Percentiles rank a stretch among this genome's conserved stretches.
Conservation (phyloP, 2,888 invertebrate genomes). For the Hedya salicella region DNA sequence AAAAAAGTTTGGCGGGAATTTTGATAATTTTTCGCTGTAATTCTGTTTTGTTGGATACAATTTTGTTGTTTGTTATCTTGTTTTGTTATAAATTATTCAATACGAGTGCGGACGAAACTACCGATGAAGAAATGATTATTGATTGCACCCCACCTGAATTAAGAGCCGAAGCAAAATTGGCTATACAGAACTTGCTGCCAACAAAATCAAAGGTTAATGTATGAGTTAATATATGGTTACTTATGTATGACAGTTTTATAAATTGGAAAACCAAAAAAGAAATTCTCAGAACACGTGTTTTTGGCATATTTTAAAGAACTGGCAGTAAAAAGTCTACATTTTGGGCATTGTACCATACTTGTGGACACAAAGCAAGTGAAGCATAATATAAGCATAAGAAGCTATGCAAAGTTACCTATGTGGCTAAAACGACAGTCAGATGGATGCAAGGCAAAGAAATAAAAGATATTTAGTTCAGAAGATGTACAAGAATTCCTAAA, state of each 20-base stretch:
- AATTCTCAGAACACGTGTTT: slow-evolving; percentile 22
- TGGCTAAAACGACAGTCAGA: slow-evolving; percentile 21
- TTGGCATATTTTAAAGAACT: slow-evolving; percentile 27
- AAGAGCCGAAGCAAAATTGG: slow-evolving; percentile 18
- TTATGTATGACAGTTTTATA: slow-evolving; percentile 13
- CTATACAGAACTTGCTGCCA: slow-evolving; percentile 25
- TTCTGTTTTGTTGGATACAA: not conserved
- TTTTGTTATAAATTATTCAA: slow-evolving; percentile 10
- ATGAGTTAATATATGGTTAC: slow-evolving; percentile 18
- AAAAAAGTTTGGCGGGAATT: slow-evolving; percentile 1
- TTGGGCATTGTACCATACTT: slow-evolving; percentile 24
- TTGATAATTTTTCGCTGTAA: slow-evolving; percentile 6
- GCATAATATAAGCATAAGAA: slow-evolving; percentile 12
- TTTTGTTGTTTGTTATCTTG: not conserved
- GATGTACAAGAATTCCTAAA: slow-evolving; percentile 7
- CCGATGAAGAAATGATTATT: slow-evolving; percentile 1
- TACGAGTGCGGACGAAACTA: slow-evolving; percentile 14
- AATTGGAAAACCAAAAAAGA: slow-evolving; percentile 15
- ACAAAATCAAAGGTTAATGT: slow-evolving; percentile 20
- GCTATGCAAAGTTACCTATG: slow-evolving; percentile 1
- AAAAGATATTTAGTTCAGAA: slow-evolving; percentile 9
- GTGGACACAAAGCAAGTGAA: slow-evolving; percentile 10
- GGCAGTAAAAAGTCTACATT: slow-evolving; percentile 20
- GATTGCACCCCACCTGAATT: slow-evolving; percentile 11
- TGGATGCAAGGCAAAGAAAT: not conserved